Evolutionary conservation across 2,888 invertebrate species (phyloP), one percentile per base, ranked within the genome.

Genomic region (Apeira syringaria): DNA sequence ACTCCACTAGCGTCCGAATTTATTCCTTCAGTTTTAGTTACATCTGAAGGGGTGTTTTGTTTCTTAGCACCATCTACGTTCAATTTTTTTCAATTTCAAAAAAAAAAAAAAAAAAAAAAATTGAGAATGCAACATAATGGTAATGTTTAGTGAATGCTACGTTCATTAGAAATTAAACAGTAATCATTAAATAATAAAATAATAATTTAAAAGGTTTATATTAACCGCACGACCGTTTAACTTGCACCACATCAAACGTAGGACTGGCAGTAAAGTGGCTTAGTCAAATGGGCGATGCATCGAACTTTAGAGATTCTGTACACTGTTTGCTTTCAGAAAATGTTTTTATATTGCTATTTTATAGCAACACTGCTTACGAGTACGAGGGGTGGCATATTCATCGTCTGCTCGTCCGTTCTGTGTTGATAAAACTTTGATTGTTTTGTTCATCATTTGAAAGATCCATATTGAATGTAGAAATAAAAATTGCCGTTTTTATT

Each of bases 211-310:
- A n/a, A n/a, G n/a, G n/a, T 15, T 15, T 15, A 20, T 8, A 37
- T 10, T n/a, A 17, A 9, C 8, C 17, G 11, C 22, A 2, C 6
- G n/a, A 32, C 4, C 51, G 40, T 34, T 1, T 54, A 13, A 24
- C 53, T 63, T 54, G 42, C 1, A 18, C 65, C 56, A 48, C 18
- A 45, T 30, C 35, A 40, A 39, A 30, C 34, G 30, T 50, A 46
- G 58, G 56, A 48, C 9, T 25, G 58, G 36, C 45, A 55, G 56
- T 53, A 69, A 71, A 78, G 70, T 74, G 68, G 74, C 74, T 77
- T 68, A 76, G 72, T 69, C 63, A 73, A 76, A 77, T 75, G 69
- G 72, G 56, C 62, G 62, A 50, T 64, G 69, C 70, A 66, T 62
- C 26, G 32, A 44, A 26, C 43, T 22, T 17, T 54, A 57, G 50